These are phyloP conservation scores for Mycetomoellerius zeteki DNA, from an alignment of 1,140 invertebrate species.

Conservation along the genomic window DNA sequence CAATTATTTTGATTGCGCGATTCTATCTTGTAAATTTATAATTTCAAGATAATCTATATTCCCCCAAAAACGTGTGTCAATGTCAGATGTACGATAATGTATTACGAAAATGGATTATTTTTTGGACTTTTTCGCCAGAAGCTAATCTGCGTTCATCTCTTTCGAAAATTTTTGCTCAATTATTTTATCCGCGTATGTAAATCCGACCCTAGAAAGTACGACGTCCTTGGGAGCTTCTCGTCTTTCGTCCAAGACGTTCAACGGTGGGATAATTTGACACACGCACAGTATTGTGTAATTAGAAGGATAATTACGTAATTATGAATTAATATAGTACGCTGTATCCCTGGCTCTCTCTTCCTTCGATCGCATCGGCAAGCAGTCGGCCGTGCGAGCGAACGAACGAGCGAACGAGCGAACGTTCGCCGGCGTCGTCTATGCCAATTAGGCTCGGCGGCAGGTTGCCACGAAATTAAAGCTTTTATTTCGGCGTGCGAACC, in stretches of 20 bases:
- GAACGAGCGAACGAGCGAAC: conserved; percentile 13
- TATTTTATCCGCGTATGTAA: not conserved
- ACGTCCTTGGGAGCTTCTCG: conserved; percentile 26
- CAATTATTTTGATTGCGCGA: conserved; percentile 12
- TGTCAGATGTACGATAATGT: not conserved
- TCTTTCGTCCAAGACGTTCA: conserved; percentile 12
- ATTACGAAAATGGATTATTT: not conserved
- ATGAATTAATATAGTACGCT: conserved; percentile 70
- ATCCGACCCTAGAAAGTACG: conserved; percentile 31
- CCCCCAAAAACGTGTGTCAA: not conserved
- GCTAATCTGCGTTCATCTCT: not conserved
- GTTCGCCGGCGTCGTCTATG: conserved; percentile 36
- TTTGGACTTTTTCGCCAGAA: not conserved
- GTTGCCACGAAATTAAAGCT: conserved; percentile 64
- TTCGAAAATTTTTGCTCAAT: conserved; percentile 10
- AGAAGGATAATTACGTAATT: conserved; percentile 70
- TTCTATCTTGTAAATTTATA: conserved; percentile 11
- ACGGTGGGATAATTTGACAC: conserved; percentile 51
- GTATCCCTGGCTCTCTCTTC: conserved; percentile 62
- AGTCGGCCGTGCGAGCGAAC: conserved; percentile 49
- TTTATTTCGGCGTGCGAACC: conserved; percentile 69
- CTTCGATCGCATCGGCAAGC: conserved; percentile 60
- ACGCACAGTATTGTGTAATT: conserved; percentile 61
- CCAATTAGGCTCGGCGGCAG: conserved; percentile 56
- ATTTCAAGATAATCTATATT: not conserved